Evolutionary conservation across 2,888 invertebrate species (phyloP), one percentile per base, ranked within the genome.

Genomic region (Zelleria hepariella): DNA sequence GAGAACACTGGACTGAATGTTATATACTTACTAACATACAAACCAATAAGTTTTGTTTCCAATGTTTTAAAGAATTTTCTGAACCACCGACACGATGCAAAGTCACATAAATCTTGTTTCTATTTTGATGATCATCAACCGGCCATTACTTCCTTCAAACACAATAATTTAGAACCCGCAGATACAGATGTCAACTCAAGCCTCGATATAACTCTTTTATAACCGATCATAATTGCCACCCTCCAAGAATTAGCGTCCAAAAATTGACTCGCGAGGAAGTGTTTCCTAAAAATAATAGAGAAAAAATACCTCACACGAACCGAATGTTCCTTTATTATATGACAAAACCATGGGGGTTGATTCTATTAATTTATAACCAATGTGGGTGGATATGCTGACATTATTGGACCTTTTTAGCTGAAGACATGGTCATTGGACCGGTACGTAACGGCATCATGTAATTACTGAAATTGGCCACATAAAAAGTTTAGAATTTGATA

Each of bases 301-400:
- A 86, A 62, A 82, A 87, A 86, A 87, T 87, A 86, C 88, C 87
- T 80, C 88, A 87, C 87, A 87, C 85, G 82, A 80, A 68, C 71
- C 77, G 78, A 85, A 85, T 81, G 79, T 78, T 79, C 75, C 74
- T 80, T 85, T 82, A 86, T 86, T 85, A 85, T 80, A 83, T 75
- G 81, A 82, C 83, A 83, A 74, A 73, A 65, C 67, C 77, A 87
- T 86, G 80, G 79, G 87, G 87, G 86, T 75, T 79, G 77, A 80
- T 81, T 82, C 83, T 87, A 87, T 87, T 88, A 88, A 87, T 88
- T 88, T 88, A 86, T 86, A 82, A 78, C 84, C 86, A 77, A 87
- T 87, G 88, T 87, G 88, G 88, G 87, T 85, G 88, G 87, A 82
- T 86, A 86, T 67, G 77, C 83, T 80, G 79, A 78, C 73, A 88